These are phyloP conservation scores for Epizoanthus rinbou DNA, from an alignment of 92 coral and sea anemone species.

Conservation along the genomic window DNA sequence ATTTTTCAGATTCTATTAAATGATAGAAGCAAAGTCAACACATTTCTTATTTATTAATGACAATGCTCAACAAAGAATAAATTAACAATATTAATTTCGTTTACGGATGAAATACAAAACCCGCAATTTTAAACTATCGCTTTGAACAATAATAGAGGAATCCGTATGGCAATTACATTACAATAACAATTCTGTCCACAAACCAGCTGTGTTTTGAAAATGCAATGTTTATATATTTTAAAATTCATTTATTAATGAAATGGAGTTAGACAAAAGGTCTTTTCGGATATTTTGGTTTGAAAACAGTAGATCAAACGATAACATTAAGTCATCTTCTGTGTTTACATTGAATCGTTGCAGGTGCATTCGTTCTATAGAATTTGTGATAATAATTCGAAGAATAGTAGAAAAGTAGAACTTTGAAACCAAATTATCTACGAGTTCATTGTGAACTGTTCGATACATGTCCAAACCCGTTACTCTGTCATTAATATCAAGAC, in stretches of 20 bases:
- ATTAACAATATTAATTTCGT: not conserved
- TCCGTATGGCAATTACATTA: not conserved
- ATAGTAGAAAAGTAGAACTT: not conserved
- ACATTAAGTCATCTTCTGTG: not conserved
- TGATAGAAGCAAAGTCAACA: not conserved
- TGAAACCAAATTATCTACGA: not conserved
- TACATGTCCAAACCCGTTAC: not conserved
- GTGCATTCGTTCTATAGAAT: not conserved
- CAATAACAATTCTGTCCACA: not conserved
- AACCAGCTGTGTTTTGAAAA: not conserved
- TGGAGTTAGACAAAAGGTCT: not conserved
- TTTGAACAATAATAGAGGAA: not conserved
- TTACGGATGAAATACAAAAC: not conserved
- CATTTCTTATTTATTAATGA: not conserved
- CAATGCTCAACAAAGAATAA: not conserved
- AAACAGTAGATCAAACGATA: constrained; percentile 13
- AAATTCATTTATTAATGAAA: not conserved
- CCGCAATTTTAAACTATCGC: not conserved
- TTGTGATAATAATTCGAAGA: not conserved
- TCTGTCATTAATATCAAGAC: too few relatives aligned
- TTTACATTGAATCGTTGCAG: not conserved
- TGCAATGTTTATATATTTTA: not conserved
- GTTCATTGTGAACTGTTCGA: not conserved
- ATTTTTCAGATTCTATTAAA: not conserved
- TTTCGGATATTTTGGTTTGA: constrained; percentile 4